Evolutionary conservation across 35 echinoderm and acorn worm genomes (phyloP), one percentile per base, ranked within the genome.

Genomic region (Stichopus chloronotus): DNA sequence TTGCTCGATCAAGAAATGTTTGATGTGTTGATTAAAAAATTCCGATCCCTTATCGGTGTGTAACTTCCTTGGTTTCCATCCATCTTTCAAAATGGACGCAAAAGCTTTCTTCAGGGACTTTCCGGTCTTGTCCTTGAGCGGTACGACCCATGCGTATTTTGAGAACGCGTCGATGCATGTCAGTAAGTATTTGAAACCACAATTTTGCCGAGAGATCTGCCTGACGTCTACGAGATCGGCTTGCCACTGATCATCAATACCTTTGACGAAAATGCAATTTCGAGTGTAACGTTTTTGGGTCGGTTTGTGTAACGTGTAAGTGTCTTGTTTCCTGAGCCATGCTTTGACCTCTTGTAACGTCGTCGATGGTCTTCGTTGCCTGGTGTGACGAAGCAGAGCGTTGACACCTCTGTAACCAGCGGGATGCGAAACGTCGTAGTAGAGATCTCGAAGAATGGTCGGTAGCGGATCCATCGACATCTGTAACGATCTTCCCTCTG

Each of bases 211-310:
- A 25, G 25, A 56, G 12, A 85, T 21, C 12, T 52, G 43, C 13
- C 10, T 25, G 20, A 96, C 65, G 52, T 96, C 94, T 1, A 91
- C 94, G 17, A 96, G 63, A 78, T 96, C 94, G 0, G 87, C 76
- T 85, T 96, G 82, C 86, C 87, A 96, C 30, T 93, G 91, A 8
- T 96, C 82, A 59, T 96, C 94, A 21, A 96, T 90, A 17, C 90
- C 86, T 30, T 30, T 90, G 13, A 96, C 94, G 16, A 84, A 12
- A 6, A 96, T 92, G 14, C 80, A 55, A 65, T 93, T 96, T 52
- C 87, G 4, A 10, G 22, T 25, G 91, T 89, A 93, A 5, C 78
- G 78, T 79, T 76, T 79, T 68, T 63, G 9, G 3, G 52, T 24
- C 3, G 91, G 94, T 53, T 87, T 88, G 63, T 95, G 94, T n/a